Percentiles rank a stretch among this genome's conserved stretches.
Conservation (phyloP, 2,888 invertebrate genomes). For the Girardia tigrina region DNA sequence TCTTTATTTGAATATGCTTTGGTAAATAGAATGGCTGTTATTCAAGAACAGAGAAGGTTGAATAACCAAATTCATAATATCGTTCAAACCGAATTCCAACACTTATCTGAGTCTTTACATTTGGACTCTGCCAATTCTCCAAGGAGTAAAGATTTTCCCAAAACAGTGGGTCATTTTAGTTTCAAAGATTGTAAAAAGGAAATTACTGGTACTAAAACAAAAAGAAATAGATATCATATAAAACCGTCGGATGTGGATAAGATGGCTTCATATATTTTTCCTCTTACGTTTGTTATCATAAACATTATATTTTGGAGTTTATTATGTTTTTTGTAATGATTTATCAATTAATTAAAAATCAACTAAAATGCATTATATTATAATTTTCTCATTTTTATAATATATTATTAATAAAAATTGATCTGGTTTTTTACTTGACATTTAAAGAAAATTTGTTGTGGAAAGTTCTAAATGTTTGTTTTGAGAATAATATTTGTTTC, state of each 20-base stretch:
- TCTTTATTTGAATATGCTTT: conserved; percentile 37
- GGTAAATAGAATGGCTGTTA: conserved; percentile 35
- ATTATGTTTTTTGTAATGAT: background rate
- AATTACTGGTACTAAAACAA: no score
- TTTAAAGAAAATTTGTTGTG: no score
- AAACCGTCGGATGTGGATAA: background rate
- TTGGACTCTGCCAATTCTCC: background rate
- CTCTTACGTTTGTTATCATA: background rate
- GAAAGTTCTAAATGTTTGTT: no score
- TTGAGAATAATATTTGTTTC: no score
- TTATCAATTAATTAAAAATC: background rate
- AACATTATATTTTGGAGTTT: background rate
- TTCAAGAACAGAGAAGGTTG: background rate
- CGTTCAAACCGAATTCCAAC: background rate
- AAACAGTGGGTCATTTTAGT: no score
- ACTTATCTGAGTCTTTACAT: background rate
- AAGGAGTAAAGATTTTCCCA: no score
- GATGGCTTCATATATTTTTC: background rate
- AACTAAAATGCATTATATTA: no score
- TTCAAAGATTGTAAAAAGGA: no score
- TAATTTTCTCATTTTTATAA: no score
- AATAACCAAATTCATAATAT: background rate
- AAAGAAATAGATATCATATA: no score
- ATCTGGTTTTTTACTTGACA: no score
- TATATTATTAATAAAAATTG: no score